Evolutionary conservation across 2,888 invertebrate genomes (phyloP), one percentile per base, ranked within the genome.

Genomic region (Mantis religiosa): DNA sequence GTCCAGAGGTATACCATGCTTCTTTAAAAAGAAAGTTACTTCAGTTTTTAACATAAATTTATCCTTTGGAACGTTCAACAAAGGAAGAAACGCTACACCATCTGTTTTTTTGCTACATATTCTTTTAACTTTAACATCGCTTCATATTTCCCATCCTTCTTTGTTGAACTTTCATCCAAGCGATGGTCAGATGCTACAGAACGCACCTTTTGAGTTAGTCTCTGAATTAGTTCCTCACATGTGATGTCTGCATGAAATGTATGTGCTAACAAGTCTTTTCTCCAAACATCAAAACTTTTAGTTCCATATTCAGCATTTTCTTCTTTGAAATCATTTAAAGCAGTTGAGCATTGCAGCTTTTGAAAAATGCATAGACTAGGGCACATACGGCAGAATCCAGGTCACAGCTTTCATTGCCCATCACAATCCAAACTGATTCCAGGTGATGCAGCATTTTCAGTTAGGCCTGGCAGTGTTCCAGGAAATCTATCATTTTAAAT

Each of bases 391-490:
- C 28, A 25, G 87, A 87, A 27, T 87, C 87, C 12, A 87, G 28
- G 34, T 87, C 87, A 34, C 87, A 47, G n/a, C 82, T 34, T 71
- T 87, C 87, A n/a, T 87, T 87, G n/a, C 87, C 87, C 82, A 87
- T 87, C 25, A 87, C 82, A n/a, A 82, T 34, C 28, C 30, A 71
- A 0, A 86, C 41, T 8, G 85, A n/a, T 15, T 14, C n/a, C 47
- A 47, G 15, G 27, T 28, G 27, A 15, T 47, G 47, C 27, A 85
- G 15, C 15, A 4, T 54, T n/a, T 34, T 27, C 54, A 71, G 54
- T 20, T 71, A 20, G 6, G 0, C 20, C 54, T 71, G 54, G 6
- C 54, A 71, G 8, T 3, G 20, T 71, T 71, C 54, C 54, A 71
- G 8, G 6, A 71, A 71, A 20, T 71, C 54, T 20, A 25, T 71